phyloP scores from a whole-genome alignment of 2,888 invertebrate genomes.

The Cerastis leucographa region DNA sequence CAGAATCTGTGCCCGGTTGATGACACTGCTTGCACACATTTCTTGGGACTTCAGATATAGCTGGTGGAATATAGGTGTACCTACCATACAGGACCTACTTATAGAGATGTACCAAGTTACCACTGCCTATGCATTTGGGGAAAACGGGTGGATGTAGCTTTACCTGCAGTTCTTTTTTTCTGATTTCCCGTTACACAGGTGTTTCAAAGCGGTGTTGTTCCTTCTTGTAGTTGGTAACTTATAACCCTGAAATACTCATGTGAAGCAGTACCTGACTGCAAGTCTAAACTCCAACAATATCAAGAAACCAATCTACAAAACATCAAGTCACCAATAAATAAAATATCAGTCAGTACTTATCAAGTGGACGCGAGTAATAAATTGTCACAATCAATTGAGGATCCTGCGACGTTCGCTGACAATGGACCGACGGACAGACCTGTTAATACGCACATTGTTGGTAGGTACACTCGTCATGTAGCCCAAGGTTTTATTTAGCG shows the following conservation, averaged over 20 bases:
- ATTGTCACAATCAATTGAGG: constrained; percentile 59
- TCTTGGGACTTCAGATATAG: neutral
- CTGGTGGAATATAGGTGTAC: neutral
- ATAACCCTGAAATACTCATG: neutral
- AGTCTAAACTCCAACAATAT: neutral
- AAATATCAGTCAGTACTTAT: constrained; percentile 25
- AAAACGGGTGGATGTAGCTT: neutral
- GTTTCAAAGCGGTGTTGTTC: neutral
- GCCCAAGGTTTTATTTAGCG: constrained; percentile 25
- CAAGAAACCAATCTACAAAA: constrained; percentile 14
- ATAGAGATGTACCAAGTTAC: neutral
- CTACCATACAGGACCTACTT: neutral
- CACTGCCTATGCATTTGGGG: neutral
- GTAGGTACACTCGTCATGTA: neutral
- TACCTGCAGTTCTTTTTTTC: neutral
- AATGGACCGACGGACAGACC: constrained; percentile 30
- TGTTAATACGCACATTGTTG: constrained; percentile 25
- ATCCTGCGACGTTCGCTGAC: constrained; percentile 33
- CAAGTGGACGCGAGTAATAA: constrained; percentile 44
- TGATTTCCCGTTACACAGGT: neutral
- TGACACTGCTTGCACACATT: neutral
- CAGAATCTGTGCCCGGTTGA: neutral
- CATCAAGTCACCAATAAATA: constrained; percentile 32
- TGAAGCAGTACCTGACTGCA: neutral
- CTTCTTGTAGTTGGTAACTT: neutral